Conservation (phyloP, 2,888 invertebrate genomes). For the Pachydiplax longipennis region DNA sequence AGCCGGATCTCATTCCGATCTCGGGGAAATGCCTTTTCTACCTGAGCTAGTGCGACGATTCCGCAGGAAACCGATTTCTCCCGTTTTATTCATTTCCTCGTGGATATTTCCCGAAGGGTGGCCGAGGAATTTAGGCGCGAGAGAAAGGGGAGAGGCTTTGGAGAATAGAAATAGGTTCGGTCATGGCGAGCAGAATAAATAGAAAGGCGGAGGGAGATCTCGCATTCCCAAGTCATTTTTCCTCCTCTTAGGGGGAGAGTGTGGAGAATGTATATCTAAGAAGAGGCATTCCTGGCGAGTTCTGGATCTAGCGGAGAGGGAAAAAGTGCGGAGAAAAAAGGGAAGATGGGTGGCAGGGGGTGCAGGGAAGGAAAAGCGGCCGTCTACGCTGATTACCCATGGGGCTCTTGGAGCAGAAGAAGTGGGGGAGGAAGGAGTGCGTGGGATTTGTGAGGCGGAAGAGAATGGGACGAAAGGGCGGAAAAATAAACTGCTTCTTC, state of each 20-base stretch:
- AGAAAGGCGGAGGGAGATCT: not conserved
- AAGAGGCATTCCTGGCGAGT: not conserved
- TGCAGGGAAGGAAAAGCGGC: conserved; percentile 1
- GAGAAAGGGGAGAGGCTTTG: not conserved
- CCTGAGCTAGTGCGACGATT: not conserved
- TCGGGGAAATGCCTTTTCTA: not conserved
- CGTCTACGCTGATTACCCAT: conserved; percentile 40
- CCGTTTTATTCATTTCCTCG: not conserved
- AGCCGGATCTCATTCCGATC: not conserved
- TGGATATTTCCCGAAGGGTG: not conserved
- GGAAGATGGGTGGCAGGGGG: not conserved
- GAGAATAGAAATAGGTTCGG: conserved; percentile 4
- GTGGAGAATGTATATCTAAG: not conserved
- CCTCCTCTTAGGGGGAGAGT: not conserved
- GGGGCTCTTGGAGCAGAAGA: conserved; percentile 38
- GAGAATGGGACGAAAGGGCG: not conserved
- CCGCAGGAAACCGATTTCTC: not conserved
- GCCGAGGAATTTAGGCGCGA: not conserved
- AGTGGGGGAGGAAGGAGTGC: not conserved
- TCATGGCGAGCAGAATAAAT: not conserved
- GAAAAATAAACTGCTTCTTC: not conserved
- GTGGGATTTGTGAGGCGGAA: conserved; percentile 41
- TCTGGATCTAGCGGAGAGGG: not conserved
- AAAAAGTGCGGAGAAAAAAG: not conserved
- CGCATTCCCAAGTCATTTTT: not conserved